Conservation (phyloP, 2,888 invertebrate species). For the Leptothorax acervorum region DNA sequence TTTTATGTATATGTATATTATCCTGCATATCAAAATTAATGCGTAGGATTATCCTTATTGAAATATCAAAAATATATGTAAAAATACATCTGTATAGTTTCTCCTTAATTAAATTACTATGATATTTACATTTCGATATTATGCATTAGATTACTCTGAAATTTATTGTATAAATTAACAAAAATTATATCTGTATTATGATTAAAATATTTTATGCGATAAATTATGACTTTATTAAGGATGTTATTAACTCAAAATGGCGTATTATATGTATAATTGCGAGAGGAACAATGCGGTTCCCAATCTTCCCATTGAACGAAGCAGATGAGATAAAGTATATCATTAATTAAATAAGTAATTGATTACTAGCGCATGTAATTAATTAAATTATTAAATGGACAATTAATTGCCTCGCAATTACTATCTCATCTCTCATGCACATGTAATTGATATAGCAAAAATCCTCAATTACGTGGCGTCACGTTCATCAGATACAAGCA, state of each 20-base stretch:
- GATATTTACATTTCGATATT: not conserved
- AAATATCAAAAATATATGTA: not conserved
- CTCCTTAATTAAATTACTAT: not conserved
- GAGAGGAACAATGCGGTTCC: not conserved
- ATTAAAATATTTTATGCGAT: slow-evolving; percentile 19
- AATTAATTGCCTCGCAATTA: slow-evolving; percentile 42
- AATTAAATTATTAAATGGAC: slow-evolving; percentile 41
- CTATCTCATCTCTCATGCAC: not conserved
- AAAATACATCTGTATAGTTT: not conserved
- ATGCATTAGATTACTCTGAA: slow-evolving; percentile 1
- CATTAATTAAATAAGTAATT: slow-evolving; percentile 51
- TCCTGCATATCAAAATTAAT: not conserved
- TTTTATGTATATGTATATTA: not conserved
- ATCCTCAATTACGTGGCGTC: slow-evolving; percentile 10
- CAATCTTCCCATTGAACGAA: not conserved
- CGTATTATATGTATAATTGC: slow-evolving; percentile 9
- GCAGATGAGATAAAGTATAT: slow-evolving; percentile 19
- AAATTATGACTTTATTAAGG: slow-evolving; percentile 35
- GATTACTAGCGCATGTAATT: slow-evolving; percentile 40
- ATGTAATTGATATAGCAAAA: slow-evolving; percentile 29
- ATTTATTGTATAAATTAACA: slow-evolving; percentile 31
- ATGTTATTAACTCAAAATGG: slow-evolving; percentile 14
- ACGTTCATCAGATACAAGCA: not conserved
- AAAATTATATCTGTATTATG: not conserved
- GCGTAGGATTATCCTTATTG: not conserved